phyloP scores from a whole-genome alignment of 2,888 invertebrate genomes.

The Thereva unica region DNA sequence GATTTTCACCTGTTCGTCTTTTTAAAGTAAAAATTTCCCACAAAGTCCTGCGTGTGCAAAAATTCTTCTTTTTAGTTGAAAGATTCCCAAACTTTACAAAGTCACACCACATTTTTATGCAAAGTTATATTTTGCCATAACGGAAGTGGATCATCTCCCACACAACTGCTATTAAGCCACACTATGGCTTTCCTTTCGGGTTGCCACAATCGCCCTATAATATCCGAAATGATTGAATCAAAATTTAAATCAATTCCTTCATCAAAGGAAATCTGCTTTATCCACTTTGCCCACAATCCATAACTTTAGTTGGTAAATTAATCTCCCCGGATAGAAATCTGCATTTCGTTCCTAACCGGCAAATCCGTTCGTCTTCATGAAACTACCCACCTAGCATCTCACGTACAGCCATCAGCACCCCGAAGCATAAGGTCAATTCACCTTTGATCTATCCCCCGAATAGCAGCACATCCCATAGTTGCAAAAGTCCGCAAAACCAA shows the following conservation, averaged over 20 bases:
- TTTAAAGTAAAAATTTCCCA: too few relatives aligned
- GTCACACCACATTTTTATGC: too few relatives aligned
- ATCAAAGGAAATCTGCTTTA: conserved; percentile 6
- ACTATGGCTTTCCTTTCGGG: too few relatives aligned
- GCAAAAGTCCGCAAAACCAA: conserved; percentile 1
- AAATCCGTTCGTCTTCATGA: conserved; percentile 21
- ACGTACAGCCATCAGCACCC: conserved; percentile 13
- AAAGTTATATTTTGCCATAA: too few relatives aligned
- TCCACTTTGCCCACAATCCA: conserved; percentile 21
- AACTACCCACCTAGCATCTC: conserved; percentile 11
- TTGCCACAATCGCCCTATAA: too few relatives aligned
- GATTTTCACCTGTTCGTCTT: too few relatives aligned
- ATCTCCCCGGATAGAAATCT: conserved; percentile 28
- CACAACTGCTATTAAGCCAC: too few relatives aligned
- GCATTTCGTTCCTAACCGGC: conserved; percentile 32
- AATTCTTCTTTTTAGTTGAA: too few relatives aligned
- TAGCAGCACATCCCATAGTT: conserved; percentile 4
- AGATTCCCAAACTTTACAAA: too few relatives aligned
- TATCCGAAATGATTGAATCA: too few relatives aligned
- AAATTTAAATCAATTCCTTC: neutral
- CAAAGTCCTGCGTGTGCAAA: too few relatives aligned
- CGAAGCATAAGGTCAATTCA: conserved; percentile 12
- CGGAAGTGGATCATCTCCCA: too few relatives aligned
- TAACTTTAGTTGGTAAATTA: conserved; percentile 29
- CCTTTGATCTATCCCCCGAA: conserved; percentile 20